phyloP scores from a whole-genome alignment of 2,113 vertebrate genomes.

The Odontesthes bonariensis region DNA sequence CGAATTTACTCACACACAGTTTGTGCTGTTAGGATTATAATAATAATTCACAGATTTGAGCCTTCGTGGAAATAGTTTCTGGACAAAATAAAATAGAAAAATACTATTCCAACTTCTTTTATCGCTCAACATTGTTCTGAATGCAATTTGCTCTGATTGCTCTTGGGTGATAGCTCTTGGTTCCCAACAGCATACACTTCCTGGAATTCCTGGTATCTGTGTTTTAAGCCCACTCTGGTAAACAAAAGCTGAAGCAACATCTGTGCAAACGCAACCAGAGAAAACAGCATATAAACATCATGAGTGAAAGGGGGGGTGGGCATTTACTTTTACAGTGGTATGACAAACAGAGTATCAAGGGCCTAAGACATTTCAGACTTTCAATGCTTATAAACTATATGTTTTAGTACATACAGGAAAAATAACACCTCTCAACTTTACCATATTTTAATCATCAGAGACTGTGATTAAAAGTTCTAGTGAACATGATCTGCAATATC shows the following conservation, averaged over 20 bases:
- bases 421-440: too few species aligned
- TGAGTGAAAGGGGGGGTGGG: conserved; percentile 1
- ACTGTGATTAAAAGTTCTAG: too few species aligned
- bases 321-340: conserved; percentile 26
- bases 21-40: conserved; percentile 6
- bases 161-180: neutral
- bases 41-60: neutral
- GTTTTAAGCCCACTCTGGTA: conserved; percentile 40
- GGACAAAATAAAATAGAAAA: too few species aligned
- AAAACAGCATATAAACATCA: conserved; percentile 30
- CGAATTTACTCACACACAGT: neutral
- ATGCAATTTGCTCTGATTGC: neutral
- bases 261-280: conserved; percentile 65
- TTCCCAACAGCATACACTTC: conserved; percentile 12
- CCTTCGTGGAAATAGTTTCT: too few species aligned
- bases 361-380: neutral
- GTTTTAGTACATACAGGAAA: too few species aligned
- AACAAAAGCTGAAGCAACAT: conserved; percentile 68
- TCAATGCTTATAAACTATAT: neutral
- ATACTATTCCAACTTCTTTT: too few species aligned
- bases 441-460: too few species aligned
- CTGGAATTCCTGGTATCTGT: conserved; percentile 61
- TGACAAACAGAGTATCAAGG: conserved; percentile 1
- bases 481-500: too few species aligned
- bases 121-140: neutral